Percentiles rank a stretch among this genome's conserved stretches.
Conservation (phyloP, 2,113 vertebrate genomes). For the Saccopteryx bilineata region DNA sequence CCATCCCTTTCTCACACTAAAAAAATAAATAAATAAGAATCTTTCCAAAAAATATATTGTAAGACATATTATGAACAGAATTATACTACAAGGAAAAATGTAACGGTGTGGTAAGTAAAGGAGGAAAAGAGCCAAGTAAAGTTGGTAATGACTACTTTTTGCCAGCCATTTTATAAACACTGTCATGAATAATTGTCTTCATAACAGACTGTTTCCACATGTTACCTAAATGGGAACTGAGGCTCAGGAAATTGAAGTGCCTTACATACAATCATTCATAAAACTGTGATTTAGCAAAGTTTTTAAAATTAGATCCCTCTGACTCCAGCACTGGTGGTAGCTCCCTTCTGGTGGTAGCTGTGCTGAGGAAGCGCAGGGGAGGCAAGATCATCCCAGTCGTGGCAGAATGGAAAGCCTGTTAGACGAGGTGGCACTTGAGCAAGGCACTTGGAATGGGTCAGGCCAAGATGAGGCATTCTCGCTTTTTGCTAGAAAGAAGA, state of each 20-base stretch:
- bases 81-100: neutral
- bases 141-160: neutral
- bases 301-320: neutral
- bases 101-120: neutral
- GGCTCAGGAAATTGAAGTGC: neutral
- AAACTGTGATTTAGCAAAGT: neutral
- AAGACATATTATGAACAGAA: neutral
- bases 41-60: neutral
- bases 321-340: neutral
- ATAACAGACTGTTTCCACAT: neutral
- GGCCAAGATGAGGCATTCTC: neutral
- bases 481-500: neutral
- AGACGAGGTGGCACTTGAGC: neutral
- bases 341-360: neutral
- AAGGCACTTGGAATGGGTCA: neutral
- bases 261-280: neutral
- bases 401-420: neutral
- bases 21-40: constrained; percentile 14
- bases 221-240: neutral
- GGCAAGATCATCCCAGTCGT: neutral
- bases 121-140: neutral
- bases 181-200: neutral
- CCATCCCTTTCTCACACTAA: no score
- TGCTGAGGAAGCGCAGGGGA: neutral
- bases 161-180: neutral